phyloP scores from a whole-genome alignment of 1,140 invertebrate species.

The Aphelenchoides besseyi region DNA sequence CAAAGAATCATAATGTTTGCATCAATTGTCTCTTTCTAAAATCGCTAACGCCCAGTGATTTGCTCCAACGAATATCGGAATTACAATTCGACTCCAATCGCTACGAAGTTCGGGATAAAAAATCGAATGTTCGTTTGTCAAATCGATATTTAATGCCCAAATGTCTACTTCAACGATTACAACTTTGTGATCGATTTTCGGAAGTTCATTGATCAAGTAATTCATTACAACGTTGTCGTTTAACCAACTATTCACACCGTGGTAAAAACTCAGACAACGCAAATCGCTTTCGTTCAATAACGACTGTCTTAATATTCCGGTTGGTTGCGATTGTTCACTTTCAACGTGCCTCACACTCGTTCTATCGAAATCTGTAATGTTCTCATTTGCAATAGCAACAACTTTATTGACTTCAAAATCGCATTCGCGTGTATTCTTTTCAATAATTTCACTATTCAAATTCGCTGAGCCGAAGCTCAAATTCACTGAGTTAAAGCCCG shows the following conservation, averaged over 20 bases:
- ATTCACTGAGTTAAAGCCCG: not conserved
- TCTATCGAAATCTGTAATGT: not conserved
- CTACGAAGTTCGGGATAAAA: not conserved
- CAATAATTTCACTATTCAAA: not conserved
- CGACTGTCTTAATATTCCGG: not conserved
- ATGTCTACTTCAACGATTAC: constrained; percentile 4
- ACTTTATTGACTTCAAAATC: not conserved
- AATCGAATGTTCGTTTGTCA: not conserved
- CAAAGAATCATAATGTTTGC: not conserved
- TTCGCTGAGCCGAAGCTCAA: not conserved
- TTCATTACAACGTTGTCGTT: not conserved
- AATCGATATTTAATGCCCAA: not conserved
- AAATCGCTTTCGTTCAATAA: constrained; percentile 9
- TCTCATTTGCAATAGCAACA: not conserved
- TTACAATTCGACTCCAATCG: constrained; percentile 1
- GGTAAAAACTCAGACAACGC: not conserved
- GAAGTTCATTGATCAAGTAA: constrained; percentile 6
- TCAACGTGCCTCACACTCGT: too few relatives aligned
- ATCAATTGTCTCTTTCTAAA: not conserved
- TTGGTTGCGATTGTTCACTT: too few relatives aligned
- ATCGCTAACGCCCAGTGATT: constrained; percentile 4
- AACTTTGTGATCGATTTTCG: constrained; percentile 11
- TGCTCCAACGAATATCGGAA: not conserved
- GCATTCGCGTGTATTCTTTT: not conserved
- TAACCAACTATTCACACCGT: not conserved